Percentiles rank a stretch among this genome's conserved stretches.
Conservation (phyloP, 2,797 vertebrate species). For the Pyrocephalus nanus region DNA sequence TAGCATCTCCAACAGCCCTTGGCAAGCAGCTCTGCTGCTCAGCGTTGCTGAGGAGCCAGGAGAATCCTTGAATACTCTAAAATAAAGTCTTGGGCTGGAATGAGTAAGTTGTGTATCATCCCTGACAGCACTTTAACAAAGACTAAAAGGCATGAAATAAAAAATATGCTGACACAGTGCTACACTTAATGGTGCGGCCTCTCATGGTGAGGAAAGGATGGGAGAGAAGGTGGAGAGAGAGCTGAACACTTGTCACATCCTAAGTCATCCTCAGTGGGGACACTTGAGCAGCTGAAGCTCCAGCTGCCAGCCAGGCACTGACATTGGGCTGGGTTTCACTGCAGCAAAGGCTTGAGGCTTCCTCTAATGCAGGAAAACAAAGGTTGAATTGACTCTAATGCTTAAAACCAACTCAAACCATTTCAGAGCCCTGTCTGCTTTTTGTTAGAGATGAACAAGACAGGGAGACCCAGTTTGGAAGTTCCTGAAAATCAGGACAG, state of each 20-base stretch:
- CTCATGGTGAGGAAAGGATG: background rate
- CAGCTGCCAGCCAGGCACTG: background rate
- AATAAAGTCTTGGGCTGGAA: background rate
- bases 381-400: background rate
- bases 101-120: background rate
- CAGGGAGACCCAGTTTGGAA: background rate
- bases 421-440: background rate
- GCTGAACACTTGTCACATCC: background rate
- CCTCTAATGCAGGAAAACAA: background rate
- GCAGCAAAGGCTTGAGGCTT: background rate
- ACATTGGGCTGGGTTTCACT: background rate
- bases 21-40: background rate
- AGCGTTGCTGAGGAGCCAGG: background rate
- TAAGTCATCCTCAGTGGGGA: background rate
- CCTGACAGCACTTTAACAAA: background rate
- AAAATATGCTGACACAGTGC: background rate
- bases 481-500: rapidly evolving
- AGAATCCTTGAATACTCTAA: background rate
- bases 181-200: background rate
- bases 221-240: background rate
- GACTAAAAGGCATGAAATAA: background rate
- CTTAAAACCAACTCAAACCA: background rate
- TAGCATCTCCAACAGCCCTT: background rate
- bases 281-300: background rate
- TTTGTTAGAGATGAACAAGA: background rate